A percentile compares a stretch with the other conserved stretches of the same genome.
phyloP scores from a whole-genome alignment of 2,113 vertebrate species.

The Bos javanicus region DNA sequence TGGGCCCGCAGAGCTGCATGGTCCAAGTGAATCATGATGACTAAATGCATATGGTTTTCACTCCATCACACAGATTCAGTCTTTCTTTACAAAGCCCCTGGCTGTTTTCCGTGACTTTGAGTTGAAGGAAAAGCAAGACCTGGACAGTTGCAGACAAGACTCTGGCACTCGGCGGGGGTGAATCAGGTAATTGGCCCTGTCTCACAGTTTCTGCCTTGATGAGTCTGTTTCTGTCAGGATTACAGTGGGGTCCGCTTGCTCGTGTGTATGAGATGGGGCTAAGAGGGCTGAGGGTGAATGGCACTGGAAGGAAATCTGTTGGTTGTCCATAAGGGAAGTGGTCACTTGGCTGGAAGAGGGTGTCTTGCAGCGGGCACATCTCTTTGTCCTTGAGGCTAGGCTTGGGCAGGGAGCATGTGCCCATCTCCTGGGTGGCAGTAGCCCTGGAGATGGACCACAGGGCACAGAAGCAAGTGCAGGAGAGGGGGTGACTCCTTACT shows the following conservation, averaged over 20 bases:
- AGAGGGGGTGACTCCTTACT: background rate
- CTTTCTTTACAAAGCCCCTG: background rate
- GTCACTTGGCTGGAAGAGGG: background rate
- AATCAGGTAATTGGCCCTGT: too few relatives aligned
- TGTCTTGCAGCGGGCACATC: fast-evolving
- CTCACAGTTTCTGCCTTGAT: background rate
- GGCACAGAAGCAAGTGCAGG: background rate
- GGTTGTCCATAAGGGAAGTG: background rate
- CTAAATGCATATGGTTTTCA: background rate
- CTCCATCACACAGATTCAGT: background rate
- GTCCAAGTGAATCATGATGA: background rate
- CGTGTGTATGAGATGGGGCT: background rate
- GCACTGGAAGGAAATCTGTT: background rate
- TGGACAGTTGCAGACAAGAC: background rate
- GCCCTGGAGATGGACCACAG: background rate
- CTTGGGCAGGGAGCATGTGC: fast-evolving
- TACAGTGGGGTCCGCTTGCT: background rate
- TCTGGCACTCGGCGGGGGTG: background rate
- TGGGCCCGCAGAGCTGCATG: background rate
- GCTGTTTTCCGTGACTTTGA: background rate
- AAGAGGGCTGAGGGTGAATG: background rate
- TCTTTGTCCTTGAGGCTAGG: background rate
- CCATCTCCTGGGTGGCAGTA: fast-evolving
- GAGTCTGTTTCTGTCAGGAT: background rate
- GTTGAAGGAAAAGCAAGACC: background rate